Evolutionary conservation across 1,140 invertebrate species (phyloP).

Genomic region (Listronotus oregonensis): DNA sequence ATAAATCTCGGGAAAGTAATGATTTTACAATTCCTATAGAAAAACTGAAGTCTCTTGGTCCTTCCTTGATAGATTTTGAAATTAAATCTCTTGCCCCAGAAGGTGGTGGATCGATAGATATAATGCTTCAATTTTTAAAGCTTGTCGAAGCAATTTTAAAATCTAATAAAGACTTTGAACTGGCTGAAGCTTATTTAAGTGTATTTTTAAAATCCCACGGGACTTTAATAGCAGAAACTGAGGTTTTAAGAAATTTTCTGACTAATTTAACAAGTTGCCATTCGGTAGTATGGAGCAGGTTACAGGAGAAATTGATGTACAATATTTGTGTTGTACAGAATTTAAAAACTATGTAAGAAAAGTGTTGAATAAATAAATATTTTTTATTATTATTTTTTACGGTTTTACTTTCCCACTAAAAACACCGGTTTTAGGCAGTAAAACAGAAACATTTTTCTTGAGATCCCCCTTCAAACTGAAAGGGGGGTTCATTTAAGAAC

Average conservation of each 20-base stretch:
- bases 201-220: slow-evolving; percentile 89
- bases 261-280: slow-evolving; percentile 65
- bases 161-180: slow-evolving; percentile 85
- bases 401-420: too few species aligned
- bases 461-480: too few species aligned
- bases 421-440: too few species aligned
- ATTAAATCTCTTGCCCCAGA: slow-evolving; percentile 79
- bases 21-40: slow-evolving; percentile 67
- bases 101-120: slow-evolving; percentile 66
- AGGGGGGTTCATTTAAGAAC: too few species aligned
- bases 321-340: slow-evolving; percentile 77
- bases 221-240: slow-evolving; percentile 63
- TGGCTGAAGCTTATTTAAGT: slow-evolving; percentile 89
- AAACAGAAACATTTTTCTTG: too few species aligned
- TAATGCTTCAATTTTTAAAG: slow-evolving; percentile 81
- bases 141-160: slow-evolving; percentile 75
- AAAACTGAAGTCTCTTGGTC: slow-evolving; percentile 80
- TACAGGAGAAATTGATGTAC: slow-evolving; percentile 76
- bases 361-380: slow-evolving; percentile 3
- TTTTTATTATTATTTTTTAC: neutral
- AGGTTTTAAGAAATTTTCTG: slow-evolving; percentile 63
- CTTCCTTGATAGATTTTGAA: slow-evolving; percentile 89
- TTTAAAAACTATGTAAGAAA: slow-evolving; percentile 68
- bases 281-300: slow-evolving; percentile 65
- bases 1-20: slow-evolving; percentile 53